phyloP scores from a whole-genome alignment of 2,113 vertebrate species.

The Lates calcarifer region DNA sequence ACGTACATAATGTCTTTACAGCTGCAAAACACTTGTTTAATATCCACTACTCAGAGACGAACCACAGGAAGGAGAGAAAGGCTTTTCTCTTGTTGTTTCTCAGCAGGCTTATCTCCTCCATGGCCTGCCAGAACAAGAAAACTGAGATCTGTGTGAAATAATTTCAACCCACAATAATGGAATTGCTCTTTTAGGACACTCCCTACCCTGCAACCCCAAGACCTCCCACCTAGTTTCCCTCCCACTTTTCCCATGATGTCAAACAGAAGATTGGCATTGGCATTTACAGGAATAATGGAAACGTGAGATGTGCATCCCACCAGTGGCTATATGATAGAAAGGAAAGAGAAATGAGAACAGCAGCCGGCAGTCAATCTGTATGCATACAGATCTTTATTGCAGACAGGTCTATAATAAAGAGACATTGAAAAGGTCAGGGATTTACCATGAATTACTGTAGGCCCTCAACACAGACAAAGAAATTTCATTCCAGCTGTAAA shows the following conservation, averaged over 20 bases:
- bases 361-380: constrained; percentile 59
- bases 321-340: constrained; percentile 44
- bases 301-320: constrained; percentile 61
- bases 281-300: constrained; percentile 78
- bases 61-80: constrained; percentile 1
- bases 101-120: constrained; percentile 32
- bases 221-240: constrained; percentile 32
- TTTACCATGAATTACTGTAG: constrained; percentile 39
- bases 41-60: constrained; percentile 43
- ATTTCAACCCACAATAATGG: constrained; percentile 62
- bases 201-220: background rate
- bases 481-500: constrained; percentile 18
- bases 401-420: constrained; percentile 57
- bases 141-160: constrained; percentile 57
- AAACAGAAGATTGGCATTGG: constrained; percentile 63
- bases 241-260: constrained; percentile 36
- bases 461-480: background rate
- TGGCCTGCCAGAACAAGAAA: constrained; percentile 27
- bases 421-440: constrained; percentile 55
- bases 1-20: constrained; percentile 31
- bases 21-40: constrained; percentile 11
- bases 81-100: constrained; percentile 14
- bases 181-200: constrained; percentile 44
- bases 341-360: constrained; percentile 41
- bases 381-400: constrained; percentile 45